phyloP scores from a whole-genome alignment of 1,140 invertebrate genomes.

The Drosophila mayri region DNA sequence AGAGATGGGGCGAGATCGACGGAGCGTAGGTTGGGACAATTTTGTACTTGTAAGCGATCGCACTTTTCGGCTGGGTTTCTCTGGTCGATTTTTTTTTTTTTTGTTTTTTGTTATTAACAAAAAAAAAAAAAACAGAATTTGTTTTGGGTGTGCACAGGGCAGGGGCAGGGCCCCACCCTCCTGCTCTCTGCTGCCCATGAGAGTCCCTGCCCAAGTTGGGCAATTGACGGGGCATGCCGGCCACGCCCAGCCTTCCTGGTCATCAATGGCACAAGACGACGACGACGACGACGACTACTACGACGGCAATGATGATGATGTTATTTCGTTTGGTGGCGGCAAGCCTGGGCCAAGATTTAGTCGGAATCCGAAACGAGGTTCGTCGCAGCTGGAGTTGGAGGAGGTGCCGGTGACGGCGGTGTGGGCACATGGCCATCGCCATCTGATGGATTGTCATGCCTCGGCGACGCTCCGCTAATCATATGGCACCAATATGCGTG shows the following conservation, averaged over 20 bases:
- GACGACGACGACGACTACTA: slow-evolving; percentile 11
- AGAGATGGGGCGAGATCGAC: slow-evolving; percentile 35
- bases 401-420: not conserved
- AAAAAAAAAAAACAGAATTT: slow-evolving; percentile 1
- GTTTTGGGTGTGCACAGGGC: slow-evolving; percentile 48
- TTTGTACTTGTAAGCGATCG: slow-evolving; percentile 81
- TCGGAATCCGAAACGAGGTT: slow-evolving; percentile 42
- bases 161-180: slow-evolving; percentile 13
- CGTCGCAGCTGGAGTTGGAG: not conserved
- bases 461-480: slow-evolving; percentile 67
- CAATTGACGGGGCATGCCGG: slow-evolving; percentile 72
- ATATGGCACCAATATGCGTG: slow-evolving; percentile 80
- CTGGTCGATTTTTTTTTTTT: not conserved
- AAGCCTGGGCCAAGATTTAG: slow-evolving; percentile 64
- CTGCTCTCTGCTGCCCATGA: slow-evolving; percentile 32
- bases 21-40: slow-evolving; percentile 78
- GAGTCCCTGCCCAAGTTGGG: slow-evolving; percentile 72
- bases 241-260: slow-evolving; percentile 79
- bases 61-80: slow-evolving; percentile 55
- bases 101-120: not conserved
- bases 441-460: slow-evolving; percentile 70
- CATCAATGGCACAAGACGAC: slow-evolving; percentile 74
- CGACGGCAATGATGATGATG: slow-evolving; percentile 62
- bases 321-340: slow-evolving; percentile 52
- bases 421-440: slow-evolving; percentile 38